Evolutionary conservation across 1,140 invertebrate species (phyloP), one percentile per base, ranked within the genome.

Genomic region (Charaxes varanes): DNA sequence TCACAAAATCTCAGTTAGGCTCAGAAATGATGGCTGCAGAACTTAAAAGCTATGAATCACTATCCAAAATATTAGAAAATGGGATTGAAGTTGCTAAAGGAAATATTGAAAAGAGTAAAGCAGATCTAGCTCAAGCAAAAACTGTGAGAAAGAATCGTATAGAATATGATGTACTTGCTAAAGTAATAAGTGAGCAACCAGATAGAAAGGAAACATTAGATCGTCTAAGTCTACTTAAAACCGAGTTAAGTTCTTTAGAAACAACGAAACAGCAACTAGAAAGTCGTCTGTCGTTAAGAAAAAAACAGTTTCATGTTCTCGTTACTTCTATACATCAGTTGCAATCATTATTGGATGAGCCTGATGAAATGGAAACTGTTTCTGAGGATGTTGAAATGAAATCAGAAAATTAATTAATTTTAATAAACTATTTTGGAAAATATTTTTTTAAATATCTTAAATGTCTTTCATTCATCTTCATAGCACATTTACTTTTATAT

Each of bases 141-240:
- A 90, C 90, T 57, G 88, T 93, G 8, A 87, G 95, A 1, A 95
- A 95, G 69, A 96, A 98, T 73, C 88, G 93, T 56, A 91, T 94
- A 84, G 95, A 97, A 63, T 98, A 97, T 84, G 95, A 98, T 87
- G 90, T 95, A 3, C 57, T 98, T 13, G 95, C 96, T 0, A 93
- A 94, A 80, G 89, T 96, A 2, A 97, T 98, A 48, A 91, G 92
- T 51, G 89, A 93, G 58, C 93, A 97, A 62, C 96, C 96, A 0
- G 94, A 97, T 66, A 88, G 96, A 63, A 90, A 92, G 65, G 90
- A 93, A 49, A 97, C 95, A 1, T 88, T 92, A 48, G 85, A 90
- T 44, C 91, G 93, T 54, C 83, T 97, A 0, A 85, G 89, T 24
- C 87, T 88, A 19, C 79, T 96, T 6, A 90, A 92, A 59, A 89